Evolutionary conservation across 2,888 invertebrate species (phyloP), one percentile per base, ranked within the genome.

Genomic region (Amblyteles armatorius): DNA sequence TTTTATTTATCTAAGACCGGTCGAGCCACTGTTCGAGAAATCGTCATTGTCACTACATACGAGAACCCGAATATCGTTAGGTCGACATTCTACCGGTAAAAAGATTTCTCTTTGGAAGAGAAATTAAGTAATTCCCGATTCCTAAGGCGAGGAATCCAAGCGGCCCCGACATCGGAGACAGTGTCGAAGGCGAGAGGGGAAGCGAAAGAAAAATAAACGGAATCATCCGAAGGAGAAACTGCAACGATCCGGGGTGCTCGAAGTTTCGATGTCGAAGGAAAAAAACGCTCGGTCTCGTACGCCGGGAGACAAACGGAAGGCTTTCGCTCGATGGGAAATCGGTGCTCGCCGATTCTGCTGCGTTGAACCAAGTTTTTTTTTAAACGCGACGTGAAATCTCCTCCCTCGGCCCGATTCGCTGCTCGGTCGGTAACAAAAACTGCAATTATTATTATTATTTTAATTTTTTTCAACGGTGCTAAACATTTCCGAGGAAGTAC

Each of bases 61-160:
- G 60, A 71, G 79, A 82, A 76, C 84, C 63, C 78, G 78, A 26
- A 50, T 52, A 60, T 81, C 57, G 48, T 40, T 57, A 29, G 60
- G 36, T 22, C 22, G 26, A 63, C 65, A 55, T 78, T 84, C 74
- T 67, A 69, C 68, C 36, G 68, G 22, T 29, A 26, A 44, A 48
- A 13, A 26, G 79, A 85, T 85, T 85, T 85, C 84, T 79, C 84
- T 76, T 19, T 22, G 19, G 82, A 71, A 29, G 81, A 79, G 84
- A 74, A 84, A 85, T 82, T 40, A 67, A 79, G 65, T 50, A 67
- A 82, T 67, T 85, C 71, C 40, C 22, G 78, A 82, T 76, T 85
- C 79, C 33, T 78, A 26, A 44, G 19, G 29, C n/a, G 48, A 69
- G 74, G 63, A 74, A 69, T 60, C 7, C 44, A 16, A 36, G 33